Conservation (phyloP, 1,140 invertebrate genomes). For the Rhagoletis pomonella region DNA sequence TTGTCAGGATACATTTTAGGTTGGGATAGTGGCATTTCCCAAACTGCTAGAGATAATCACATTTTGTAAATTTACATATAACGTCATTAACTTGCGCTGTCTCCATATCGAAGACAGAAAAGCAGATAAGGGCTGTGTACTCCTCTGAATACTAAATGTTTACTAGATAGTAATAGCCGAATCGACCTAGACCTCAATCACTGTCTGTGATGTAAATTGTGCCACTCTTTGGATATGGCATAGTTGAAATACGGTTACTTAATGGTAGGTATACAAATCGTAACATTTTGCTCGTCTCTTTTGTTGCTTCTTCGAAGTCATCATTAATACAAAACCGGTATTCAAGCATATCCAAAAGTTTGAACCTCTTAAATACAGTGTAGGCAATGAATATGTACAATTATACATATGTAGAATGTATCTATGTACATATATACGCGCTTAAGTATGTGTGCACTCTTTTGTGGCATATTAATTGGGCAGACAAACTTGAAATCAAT, state of each 20-base stretch:
- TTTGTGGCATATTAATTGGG: neutral
- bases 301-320: conserved; percentile 33
- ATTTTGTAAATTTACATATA: too few relatives aligned
- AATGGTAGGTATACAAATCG: neutral
- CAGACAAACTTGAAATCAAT: conserved; percentile 1
- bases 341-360: conserved; percentile 6
- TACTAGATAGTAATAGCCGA: neutral
- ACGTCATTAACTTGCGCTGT: neutral
- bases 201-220: conserved; percentile 51
- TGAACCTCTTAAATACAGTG: neutral
- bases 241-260: conserved; percentile 33
- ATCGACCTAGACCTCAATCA: conserved; percentile 53
- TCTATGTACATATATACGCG: neutral
- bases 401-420: too few relatives aligned
- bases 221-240: conserved; percentile 4
- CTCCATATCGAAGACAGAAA: neutral
- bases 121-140: conserved; percentile 20
- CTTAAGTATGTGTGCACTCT: neutral
- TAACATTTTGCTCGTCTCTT: conserved; percentile 27
- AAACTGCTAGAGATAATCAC: too few relatives aligned
- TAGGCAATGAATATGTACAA: neutral
- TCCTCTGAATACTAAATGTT: conserved; percentile 44
- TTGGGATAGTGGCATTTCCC: too few relatives aligned
- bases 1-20: too few relatives aligned
- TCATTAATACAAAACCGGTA: conserved; percentile 49